phyloP scores from a whole-genome alignment of 2,888 invertebrate genomes.

The Drosophila peninsularis region DNA sequence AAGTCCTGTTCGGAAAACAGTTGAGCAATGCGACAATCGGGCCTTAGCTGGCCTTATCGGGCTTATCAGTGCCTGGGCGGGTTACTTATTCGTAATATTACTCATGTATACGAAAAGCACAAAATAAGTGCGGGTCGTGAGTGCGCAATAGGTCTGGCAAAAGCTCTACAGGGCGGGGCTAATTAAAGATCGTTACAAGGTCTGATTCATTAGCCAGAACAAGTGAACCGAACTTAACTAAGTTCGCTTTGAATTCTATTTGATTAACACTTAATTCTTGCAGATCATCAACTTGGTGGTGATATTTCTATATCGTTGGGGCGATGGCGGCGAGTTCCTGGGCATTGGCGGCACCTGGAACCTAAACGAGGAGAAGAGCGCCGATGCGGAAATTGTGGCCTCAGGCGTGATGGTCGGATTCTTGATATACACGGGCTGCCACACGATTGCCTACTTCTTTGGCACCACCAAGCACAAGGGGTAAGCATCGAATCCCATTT shows the following conservation, averaged over 20 bases:
- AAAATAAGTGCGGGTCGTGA: conserved; percentile 28
- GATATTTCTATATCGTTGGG: conserved; percentile 92
- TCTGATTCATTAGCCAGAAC: conserved; percentile 23
- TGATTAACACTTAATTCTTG: background rate
- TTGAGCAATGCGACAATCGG: conserved; percentile 48
- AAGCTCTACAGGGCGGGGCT: conserved; percentile 43
- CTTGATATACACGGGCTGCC: conserved; percentile 92
- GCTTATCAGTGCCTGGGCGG: conserved; percentile 46
- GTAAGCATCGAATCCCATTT: conserved; percentile 81
- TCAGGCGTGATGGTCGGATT: conserved; percentile 94
- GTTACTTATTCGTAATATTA: conserved; percentile 57
- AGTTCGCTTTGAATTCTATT: background rate
- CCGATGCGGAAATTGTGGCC: conserved; percentile 94
- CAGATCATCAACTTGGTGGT: conserved; percentile 93
- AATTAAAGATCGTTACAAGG: conserved; percentile 20
- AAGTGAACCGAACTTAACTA: background rate
- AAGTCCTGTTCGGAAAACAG: background rate
- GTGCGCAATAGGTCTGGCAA: conserved; percentile 20
- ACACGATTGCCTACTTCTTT: conserved; percentile 90
- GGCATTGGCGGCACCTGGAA: conserved; percentile 96
- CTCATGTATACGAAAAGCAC: conserved; percentile 50
- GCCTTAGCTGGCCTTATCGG: conserved; percentile 8
- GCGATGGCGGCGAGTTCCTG: conserved; percentile 92
- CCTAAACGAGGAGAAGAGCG: conserved; percentile 93
- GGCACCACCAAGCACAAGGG: conserved; percentile 92